Conservation (phyloP, 2,888 invertebrate species). For the Agonopterix alstromeriana region DNA sequence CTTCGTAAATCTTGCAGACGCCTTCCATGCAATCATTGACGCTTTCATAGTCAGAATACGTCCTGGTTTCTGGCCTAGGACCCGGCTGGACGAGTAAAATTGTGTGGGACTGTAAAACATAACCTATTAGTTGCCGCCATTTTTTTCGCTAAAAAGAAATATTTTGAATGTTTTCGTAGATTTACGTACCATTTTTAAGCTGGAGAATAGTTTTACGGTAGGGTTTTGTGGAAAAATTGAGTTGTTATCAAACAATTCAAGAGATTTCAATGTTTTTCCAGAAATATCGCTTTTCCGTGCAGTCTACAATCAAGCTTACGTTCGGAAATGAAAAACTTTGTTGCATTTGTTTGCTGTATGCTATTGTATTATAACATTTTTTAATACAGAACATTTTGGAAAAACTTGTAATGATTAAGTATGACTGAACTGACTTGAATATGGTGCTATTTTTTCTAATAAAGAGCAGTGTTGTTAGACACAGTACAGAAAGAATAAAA, state of each 20-base stretch:
- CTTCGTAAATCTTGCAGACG: constrained; percentile 99
- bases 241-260: too few relatives aligned
- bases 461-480: too few relatives aligned
- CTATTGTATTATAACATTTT: too few relatives aligned
- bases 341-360: too few relatives aligned
- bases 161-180: not conserved
- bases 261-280: constrained; percentile 10
- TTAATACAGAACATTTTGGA: too few relatives aligned
- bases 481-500: too few relatives aligned
- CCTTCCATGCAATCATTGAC: constrained; percentile 99
- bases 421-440: too few relatives aligned
- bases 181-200: constrained; percentile 36
- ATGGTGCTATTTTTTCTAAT: too few relatives aligned
- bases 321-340: constrained; percentile 9
- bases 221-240: too few relatives aligned
- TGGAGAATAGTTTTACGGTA: not conserved
- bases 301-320: constrained; percentile 9
- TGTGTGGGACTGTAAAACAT: constrained; percentile 90
- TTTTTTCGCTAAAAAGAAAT: constrained; percentile 20
- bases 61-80: constrained; percentile 94
- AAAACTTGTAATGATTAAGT: too few relatives aligned
- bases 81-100: constrained; percentile 97
- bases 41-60: constrained; percentile 98
- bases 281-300: constrained; percentile 8
- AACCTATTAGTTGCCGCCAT: constrained; percentile 51